These are phyloP conservation scores for Watsonalla cultraria DNA, from an alignment of 2,888 invertebrate genomes.

Conservation along the genomic window DNA sequence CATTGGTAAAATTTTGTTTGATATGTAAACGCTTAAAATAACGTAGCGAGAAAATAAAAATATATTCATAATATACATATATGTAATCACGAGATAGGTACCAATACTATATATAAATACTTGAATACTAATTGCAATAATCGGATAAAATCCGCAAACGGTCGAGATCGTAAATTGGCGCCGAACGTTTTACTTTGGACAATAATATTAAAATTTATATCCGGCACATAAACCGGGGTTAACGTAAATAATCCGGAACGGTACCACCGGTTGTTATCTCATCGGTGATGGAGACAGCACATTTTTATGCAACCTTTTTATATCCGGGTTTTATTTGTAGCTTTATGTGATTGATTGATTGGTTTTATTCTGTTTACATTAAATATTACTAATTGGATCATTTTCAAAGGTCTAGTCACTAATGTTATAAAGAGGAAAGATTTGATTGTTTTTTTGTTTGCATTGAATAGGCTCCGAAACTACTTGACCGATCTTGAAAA, in stretches of 20 bases:
- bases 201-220: slow-evolving; percentile 23
- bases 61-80: neutral
- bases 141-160: slow-evolving; percentile 1
- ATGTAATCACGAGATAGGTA: neutral
- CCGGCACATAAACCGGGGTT: slow-evolving; percentile 14
- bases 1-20: no score
- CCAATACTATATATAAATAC: neutral
- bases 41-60: no score
- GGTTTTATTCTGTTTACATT: no score
- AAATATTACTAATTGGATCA: no score
- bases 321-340: neutral
- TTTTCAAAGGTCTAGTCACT: no score
- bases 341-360: neutral
- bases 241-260: slow-evolving; percentile 12
- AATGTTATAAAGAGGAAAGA: no score
- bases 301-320: neutral
- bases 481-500: no score
- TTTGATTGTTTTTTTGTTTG: no score
- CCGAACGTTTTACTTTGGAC: slow-evolving; percentile 14
- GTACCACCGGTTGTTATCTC: neutral
- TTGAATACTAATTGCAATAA: neutral
- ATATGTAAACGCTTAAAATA: no score
- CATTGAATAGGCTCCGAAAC: no score
- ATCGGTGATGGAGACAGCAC: neutral
- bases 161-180: slow-evolving; percentile 17